Evolutionary conservation across 2,797 vertebrate genomes (phyloP).

Genomic region (Brotogeris chrysoptera): DNA sequence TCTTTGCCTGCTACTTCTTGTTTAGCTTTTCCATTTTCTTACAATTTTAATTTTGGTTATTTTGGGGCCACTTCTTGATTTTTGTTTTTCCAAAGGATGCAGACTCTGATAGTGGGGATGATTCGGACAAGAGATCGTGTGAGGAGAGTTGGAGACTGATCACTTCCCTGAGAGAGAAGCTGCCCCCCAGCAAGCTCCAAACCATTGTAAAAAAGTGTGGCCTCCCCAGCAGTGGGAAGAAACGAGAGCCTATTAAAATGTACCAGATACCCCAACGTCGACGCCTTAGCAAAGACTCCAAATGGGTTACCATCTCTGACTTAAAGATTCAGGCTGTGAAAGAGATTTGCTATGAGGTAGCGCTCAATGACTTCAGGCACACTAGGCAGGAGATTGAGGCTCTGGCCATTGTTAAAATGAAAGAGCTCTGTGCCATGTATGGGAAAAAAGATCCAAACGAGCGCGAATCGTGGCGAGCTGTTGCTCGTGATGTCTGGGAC

Average conservation of each 20-base stretch:
- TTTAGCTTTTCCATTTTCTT: constrained; percentile 88
- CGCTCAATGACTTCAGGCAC: constrained; percentile 97
- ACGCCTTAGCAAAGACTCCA: constrained; percentile 97
- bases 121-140: constrained; percentile 99
- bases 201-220: constrained; percentile 99
- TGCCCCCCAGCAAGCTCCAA: constrained; percentile 98
- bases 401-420: constrained; percentile 98
- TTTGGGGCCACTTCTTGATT: constrained; percentile 88
- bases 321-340: constrained; percentile 99
- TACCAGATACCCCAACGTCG: constrained; percentile 96
- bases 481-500: constrained; percentile 98
- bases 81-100: constrained; percentile 97
- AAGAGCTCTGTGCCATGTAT: constrained; percentile 94
- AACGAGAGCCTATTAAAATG: constrained; percentile 95
- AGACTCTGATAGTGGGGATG: constrained; percentile 99
- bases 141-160: constrained; percentile 99
- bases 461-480: constrained; percentile 95
- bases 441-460: constrained; percentile 98
- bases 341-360: constrained; percentile 99
- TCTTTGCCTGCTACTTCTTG: constrained; percentile 82
- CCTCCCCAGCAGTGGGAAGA: constrained; percentile 98
- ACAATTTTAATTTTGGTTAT: constrained; percentile 90
- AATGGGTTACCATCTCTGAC: constrained; percentile 99
- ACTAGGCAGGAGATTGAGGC: constrained; percentile 98
- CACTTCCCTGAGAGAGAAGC: constrained; percentile 99